phyloP scores from a whole-genome alignment of 2,888 invertebrate species.

The Dasysyrphus albostriatus region DNA sequence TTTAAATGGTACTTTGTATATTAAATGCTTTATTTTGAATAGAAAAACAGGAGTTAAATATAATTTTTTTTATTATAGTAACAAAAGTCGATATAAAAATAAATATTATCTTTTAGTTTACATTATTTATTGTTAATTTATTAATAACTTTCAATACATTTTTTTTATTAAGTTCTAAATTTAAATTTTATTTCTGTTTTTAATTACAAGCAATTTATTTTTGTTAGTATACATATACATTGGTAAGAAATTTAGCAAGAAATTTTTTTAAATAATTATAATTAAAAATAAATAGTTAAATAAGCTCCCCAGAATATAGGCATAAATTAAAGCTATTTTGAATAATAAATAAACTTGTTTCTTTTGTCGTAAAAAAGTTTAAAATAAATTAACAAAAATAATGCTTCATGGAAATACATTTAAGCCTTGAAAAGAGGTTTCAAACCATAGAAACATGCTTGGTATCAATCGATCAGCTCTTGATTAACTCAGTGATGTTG shows the following conservation, averaged over 20 bases:
- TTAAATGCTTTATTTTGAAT: constrained; percentile 45
- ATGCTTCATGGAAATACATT: too few species aligned
- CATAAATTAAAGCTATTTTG: neutral
- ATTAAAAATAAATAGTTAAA: neutral
- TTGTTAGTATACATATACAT: constrained; percentile 63
- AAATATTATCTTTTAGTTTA: constrained; percentile 57
- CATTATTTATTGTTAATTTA: constrained; percentile 36
- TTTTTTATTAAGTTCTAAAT: constrained; percentile 19
- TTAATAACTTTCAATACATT: constrained; percentile 42
- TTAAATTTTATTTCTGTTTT: constrained; percentile 26
- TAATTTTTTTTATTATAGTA: constrained; percentile 50
- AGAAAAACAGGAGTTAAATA: constrained; percentile 63
- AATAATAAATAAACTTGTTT: too few species aligned
- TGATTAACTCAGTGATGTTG: too few species aligned
- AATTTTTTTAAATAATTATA: neutral
- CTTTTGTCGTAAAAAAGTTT: too few species aligned
- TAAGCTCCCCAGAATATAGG: neutral
- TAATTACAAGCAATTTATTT: constrained; percentile 30
- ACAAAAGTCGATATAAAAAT: constrained; percentile 75
- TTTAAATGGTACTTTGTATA: constrained; percentile 27
- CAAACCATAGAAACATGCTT: too few species aligned
- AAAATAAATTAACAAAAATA: too few species aligned
- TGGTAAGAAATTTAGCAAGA: constrained; percentile 32
- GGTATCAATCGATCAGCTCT: too few species aligned
- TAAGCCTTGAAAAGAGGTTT: too few species aligned